These are phyloP conservation scores for Emydoidea blandingii DNA, from an alignment of 2,797 vertebrate species.

Conservation along the genomic window DNA sequence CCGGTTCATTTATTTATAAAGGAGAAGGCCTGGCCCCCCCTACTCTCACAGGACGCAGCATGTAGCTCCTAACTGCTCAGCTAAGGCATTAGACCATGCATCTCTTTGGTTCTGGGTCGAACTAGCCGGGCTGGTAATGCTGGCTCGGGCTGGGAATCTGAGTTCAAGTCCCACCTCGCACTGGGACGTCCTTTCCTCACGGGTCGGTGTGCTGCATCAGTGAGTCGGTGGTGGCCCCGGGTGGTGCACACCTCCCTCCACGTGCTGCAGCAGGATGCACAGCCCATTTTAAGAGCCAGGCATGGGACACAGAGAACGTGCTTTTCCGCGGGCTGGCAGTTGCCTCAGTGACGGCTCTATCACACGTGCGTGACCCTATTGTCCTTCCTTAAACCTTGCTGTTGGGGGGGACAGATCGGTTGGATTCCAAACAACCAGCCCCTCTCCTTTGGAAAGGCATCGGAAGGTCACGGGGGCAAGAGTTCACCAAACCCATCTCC, in stretches of 20 bases:
- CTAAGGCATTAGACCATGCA: not conserved
- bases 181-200: not conserved
- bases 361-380: not conserved
- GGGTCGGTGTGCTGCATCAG: not conserved
- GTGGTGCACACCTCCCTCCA: not conserved
- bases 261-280: accelerated
- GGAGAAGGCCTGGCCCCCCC: not conserved
- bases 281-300: not conserved
- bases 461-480: not conserved
- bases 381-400: not conserved
- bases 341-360: not conserved
- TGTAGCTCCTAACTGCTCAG: conserved; percentile 26
- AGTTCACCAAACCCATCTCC: not conserved
- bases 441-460: not conserved
- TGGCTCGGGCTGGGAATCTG: not conserved
- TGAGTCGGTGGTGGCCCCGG: not conserved
- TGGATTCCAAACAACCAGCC: not conserved
- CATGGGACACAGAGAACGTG: not conserved
- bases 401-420: not conserved
- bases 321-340: not conserved
- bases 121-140: not conserved
- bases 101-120: not conserved
- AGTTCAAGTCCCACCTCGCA: not conserved
- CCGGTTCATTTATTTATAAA: not conserved
- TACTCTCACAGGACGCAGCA: not conserved